phyloP scores from a whole-genome alignment of 64 coral and sea anemone genomes.

The Hydrozoanthus tunicans region DNA sequence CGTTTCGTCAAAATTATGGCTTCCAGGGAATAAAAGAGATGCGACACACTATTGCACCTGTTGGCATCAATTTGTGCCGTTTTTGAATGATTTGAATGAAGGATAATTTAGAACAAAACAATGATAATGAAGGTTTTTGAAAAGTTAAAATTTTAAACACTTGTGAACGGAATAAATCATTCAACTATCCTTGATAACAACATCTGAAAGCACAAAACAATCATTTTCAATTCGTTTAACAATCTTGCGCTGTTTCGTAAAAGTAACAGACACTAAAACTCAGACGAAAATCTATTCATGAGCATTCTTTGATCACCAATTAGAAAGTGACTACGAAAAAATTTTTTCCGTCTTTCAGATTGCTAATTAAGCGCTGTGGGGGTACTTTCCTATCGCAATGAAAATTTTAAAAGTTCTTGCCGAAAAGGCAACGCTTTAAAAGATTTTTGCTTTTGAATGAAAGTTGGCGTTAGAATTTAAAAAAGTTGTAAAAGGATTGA shows the following conservation, averaged over 20 bases:
- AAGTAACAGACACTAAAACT: slow-evolving; percentile 24
- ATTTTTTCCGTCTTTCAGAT: slow-evolving; percentile 13
- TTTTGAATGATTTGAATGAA: slow-evolving; percentile 46
- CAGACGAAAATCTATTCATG: slow-evolving; percentile 16
- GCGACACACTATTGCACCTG: neutral
- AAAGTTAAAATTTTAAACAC: slow-evolving; percentile 15
- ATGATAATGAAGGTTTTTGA: slow-evolving; percentile 46
- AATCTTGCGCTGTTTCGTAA: slow-evolving; percentile 3
- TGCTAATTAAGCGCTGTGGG: slow-evolving; percentile 40
- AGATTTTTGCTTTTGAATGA: neutral
- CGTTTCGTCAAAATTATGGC: neutral
- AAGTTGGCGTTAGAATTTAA: neutral
- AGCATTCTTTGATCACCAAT: slow-evolving; percentile 12
- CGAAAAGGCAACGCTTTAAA: neutral
- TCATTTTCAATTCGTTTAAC: slow-evolving; percentile 31
- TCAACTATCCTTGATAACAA: slow-evolving; percentile 23
- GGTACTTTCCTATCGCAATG: slow-evolving; percentile 45
- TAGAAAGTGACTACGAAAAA: slow-evolving; percentile 40
- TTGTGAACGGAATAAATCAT: slow-evolving; percentile 20
- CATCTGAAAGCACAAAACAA: slow-evolving; percentile 3
- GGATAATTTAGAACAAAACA: slow-evolving; percentile 58
- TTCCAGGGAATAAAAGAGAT: neutral
- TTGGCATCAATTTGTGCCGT: slow-evolving; percentile 28
- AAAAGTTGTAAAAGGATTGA: neutral
- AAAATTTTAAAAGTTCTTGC: slow-evolving; percentile 21